Evolutionary conservation across 2,113 vertebrate genomes (phyloP), one percentile per base, ranked within the genome.

Genomic region (Formicarius rufipectus): DNA sequence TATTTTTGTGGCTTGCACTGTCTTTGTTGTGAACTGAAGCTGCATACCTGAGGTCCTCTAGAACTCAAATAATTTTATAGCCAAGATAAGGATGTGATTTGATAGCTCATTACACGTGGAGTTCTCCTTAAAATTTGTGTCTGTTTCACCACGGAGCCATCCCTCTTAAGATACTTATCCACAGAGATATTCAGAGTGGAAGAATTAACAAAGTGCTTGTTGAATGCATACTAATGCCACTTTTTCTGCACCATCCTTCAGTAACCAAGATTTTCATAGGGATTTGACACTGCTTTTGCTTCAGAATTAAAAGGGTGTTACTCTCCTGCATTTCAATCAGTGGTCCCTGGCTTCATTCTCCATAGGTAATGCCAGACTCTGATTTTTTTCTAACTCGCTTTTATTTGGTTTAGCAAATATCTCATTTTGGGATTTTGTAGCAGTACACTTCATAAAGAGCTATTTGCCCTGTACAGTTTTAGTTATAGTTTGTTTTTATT

Each of bases 101-200:
- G 3, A 12, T 55, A 44, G 47, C 24, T 91, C 0, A 0, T 44
- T 59, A 12, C 1, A 1, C 17, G 4, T 60, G n/a, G 44, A 68
- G 44, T 78, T 63, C n/a, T 80, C 35, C 14, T 64, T 76, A 64
- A 75, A 72, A 39, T 71, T 12, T 64, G 31, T 1, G n/a, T 56
- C 63, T 90, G 5, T 63, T 4, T 30, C 78, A 56, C 12, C 39
- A 24, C 23, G 60, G 58, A 76, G 8, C 23, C 23, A 69, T n/a
- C 21, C 13, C 14, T 80, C 15, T 23, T 64, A 0, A 2, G 42
- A 37, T 66, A 7, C 21, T 52, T 78, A 39, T 20, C 30, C 44
- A 42, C 76, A 71, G 27, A 72, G 27, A 53, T 72, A 24, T 45
- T 91, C 23, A 73, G 58, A 72, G 40, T 33, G 55, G 35, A 75